Conservation (phyloP, 1,140 invertebrate species). For the Drosophila miranda region DNA sequence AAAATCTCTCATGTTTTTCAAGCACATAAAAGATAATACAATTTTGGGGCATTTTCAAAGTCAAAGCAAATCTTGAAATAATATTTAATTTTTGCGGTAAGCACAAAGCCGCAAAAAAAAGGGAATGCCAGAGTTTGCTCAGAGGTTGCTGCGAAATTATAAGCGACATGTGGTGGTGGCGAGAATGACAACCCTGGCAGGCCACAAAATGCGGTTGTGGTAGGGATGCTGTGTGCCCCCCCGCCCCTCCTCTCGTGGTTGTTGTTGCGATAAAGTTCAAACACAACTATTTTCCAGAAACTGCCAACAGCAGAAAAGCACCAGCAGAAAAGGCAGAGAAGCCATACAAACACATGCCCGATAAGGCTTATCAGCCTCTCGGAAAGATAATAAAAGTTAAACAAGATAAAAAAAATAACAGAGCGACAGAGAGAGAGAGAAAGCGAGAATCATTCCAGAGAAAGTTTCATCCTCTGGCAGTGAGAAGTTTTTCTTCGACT, state of each 20-base stretch:
- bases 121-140: constrained; percentile 50
- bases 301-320: constrained; percentile 55
- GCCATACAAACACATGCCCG: constrained; percentile 62
- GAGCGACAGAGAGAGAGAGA: background rate
- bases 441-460: constrained; percentile 2
- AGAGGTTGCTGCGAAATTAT: constrained; percentile 61
- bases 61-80: constrained; percentile 47
- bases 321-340: constrained; percentile 10
- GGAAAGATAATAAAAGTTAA: constrained; percentile 71
- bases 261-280: constrained; percentile 65
- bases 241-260: constrained; percentile 14
- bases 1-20: background rate
- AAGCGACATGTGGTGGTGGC: constrained; percentile 64
- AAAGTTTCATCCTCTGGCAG: constrained; percentile 32
- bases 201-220: constrained; percentile 54
- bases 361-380: constrained; percentile 60
- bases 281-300: constrained; percentile 59
- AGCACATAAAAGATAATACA: constrained; percentile 36
- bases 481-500: constrained; percentile 24
- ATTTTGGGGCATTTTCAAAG: background rate
- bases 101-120: constrained; percentile 44
- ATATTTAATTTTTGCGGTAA: constrained; percentile 2
- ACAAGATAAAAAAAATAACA: constrained; percentile 59
- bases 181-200: constrained; percentile 19
- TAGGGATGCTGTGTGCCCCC: constrained; percentile 5